Evolutionary conservation across 2,797 vertebrate species (phyloP).

Genomic region (Sebastes ruberrimus): DNA sequence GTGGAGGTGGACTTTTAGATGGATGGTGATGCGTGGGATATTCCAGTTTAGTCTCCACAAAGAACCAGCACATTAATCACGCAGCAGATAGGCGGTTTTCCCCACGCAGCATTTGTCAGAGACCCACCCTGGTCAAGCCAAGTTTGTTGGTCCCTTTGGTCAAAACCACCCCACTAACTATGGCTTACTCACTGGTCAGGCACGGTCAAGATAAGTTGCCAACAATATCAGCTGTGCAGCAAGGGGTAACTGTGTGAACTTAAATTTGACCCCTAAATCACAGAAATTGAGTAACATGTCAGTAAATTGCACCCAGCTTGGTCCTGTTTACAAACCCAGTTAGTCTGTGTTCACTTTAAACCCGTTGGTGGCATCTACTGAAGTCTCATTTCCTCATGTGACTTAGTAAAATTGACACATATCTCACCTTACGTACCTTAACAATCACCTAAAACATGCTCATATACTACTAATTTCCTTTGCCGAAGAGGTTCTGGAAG

Average conservation of each 20-base stretch:
- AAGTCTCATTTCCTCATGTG: neutral
- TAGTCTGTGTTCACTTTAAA: neutral
- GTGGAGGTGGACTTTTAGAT: constrained; percentile 32
- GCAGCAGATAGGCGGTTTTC: constrained; percentile 52
- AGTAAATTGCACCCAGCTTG: constrained; percentile 27
- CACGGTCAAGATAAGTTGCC: constrained; percentile 24
- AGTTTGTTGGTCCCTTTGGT: constrained; percentile 50
- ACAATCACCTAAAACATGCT: neutral
- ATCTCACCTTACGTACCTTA: neutral
- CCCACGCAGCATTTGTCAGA: constrained; percentile 40
- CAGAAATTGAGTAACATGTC: constrained; percentile 26
- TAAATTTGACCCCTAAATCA: constrained; percentile 15
- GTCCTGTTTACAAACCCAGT: constrained; percentile 7
- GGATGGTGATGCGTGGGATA: constrained; percentile 44
- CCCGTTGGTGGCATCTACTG: neutral
- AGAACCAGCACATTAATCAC: constrained; percentile 53
- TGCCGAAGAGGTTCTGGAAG: neutral
- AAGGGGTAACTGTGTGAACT: constrained; percentile 23
- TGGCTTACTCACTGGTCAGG: constrained; percentile 14
- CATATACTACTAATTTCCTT: neutral
- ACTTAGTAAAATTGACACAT: neutral
- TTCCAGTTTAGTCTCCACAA: constrained; percentile 45
- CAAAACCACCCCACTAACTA: constrained; percentile 39
- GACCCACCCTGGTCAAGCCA: constrained; percentile 47
- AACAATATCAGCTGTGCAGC: constrained; percentile 31